A percentile compares a stretch with the other conserved stretches of the same genome.
These are phyloP conservation scores for Charina bottae DNA, from an alignment of 2,113 vertebrate species.

Conservation along the genomic window DNA sequence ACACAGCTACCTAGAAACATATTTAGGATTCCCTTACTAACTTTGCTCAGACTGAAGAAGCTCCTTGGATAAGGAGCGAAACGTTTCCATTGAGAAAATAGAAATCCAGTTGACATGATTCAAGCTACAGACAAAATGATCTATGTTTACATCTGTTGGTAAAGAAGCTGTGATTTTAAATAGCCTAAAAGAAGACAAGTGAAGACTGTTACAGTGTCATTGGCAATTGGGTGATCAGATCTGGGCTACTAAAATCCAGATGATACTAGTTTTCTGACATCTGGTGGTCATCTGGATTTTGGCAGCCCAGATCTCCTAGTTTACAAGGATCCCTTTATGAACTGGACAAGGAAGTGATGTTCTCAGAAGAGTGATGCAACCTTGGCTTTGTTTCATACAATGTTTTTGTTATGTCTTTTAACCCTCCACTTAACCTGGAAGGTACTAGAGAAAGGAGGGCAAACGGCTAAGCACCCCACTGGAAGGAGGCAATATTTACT, in stretches of 20 bases:
- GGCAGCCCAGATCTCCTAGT: neutral
- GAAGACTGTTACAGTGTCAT: neutral
- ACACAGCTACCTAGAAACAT: too few species aligned
- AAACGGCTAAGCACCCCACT: conserved; percentile 40
- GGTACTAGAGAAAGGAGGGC: conserved; percentile 63
- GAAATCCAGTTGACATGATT: too few species aligned
- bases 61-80: too few species aligned
- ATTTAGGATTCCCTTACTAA: too few species aligned
- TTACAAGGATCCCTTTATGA: neutral
- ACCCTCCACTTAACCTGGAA: conserved; percentile 23
- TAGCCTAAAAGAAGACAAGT: neutral
- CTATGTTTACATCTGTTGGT: neutral
- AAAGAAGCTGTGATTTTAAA: neutral
- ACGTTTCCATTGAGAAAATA: too few species aligned
- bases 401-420: conserved; percentile 10
- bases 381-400: conserved; percentile 20
- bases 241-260: neutral
- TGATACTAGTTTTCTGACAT: neutral
- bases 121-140: too few species aligned
- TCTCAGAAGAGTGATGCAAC: too few species aligned
- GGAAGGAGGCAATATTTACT: conserved; percentile 77
- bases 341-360: neutral
- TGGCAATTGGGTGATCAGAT: neutral
- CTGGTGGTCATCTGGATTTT: neutral
- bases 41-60: too few species aligned